Conservation (phyloP, 1,140 invertebrate species). For the Dreissena rostriformis region DNA sequence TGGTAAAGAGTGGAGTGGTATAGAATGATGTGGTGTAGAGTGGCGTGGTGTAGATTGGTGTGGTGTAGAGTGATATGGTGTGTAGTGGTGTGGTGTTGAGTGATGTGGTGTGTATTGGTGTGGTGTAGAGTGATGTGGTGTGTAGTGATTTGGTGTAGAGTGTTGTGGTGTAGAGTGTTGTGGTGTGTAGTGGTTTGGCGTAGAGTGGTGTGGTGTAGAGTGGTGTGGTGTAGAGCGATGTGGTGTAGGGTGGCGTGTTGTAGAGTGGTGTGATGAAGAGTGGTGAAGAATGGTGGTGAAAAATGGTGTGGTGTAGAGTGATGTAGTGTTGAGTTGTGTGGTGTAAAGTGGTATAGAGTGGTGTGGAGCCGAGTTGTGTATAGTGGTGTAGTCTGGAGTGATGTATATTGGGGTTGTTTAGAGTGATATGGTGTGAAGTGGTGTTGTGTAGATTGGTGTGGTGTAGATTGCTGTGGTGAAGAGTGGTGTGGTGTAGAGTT, state of each 20-base stretch:
- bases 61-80: too few species aligned
- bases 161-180: too few species aligned
- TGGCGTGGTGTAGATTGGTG: too few species aligned
- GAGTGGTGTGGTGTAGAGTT: not conserved
- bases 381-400: slow-evolving; percentile 51
- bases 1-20: too few species aligned
- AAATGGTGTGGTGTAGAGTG: slow-evolving; percentile 32
- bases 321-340: slow-evolving; percentile 27
- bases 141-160: too few species aligned
- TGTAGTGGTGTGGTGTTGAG: too few species aligned
- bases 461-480: not conserved
- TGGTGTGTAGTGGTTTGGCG: too few species aligned
- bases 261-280: not conserved
- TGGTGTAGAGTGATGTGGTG: too few species aligned
- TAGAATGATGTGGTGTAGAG: too few species aligned
- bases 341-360: slow-evolving; percentile 42
- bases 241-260: slow-evolving; percentile 11
- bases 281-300: not conserved
- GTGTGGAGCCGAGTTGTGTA: slow-evolving; percentile 35
- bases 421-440: slow-evolving; percentile 29
- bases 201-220: too few species aligned
- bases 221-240: too few species aligned
- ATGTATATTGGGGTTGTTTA: slow-evolving; percentile 35
- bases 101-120: too few species aligned
- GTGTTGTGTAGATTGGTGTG: not conserved